Base-by-base conservation (phyloP, 2,797 vertebrate genomes). In the Chaetodon trifasciatus region DNA sequence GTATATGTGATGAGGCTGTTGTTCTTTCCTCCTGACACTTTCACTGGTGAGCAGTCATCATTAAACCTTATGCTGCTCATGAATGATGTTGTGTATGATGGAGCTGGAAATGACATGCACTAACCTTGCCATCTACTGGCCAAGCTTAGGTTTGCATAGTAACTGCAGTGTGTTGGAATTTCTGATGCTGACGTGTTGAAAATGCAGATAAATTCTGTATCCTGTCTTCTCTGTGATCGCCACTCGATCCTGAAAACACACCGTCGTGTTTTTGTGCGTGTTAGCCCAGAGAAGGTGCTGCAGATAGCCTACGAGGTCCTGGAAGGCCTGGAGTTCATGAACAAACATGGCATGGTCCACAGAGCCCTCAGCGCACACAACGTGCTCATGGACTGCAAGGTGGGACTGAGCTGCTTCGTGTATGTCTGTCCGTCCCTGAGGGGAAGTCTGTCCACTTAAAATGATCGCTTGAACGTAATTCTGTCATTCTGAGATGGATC, bases 321-420 rank as follows among this genome's bases (percentile, higher is more conserved):
- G 79, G 96, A 99, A 81, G 98, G 97, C 24, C 94, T 99, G 88
- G 96, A 97, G 1, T 98, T 97, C 47, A 98, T 99, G 96, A 99
- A 99, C 93, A 96, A 95, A 78, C 95, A 98, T 58, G 95, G 96
- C 23, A 96, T 99, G 94, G 97, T 99, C 35, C 98, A 99, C 86
- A 94, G 97, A 82, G 96, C 98, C 1, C 96, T 99, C 28, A 96
- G 94, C 5, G 95, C 96, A 65, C 95, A 96, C 87, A 99, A 98
- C 81, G 95, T 99, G 77, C 96, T 99, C 78, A 86, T 98, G 95
- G 97, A 99, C 90, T 95, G 82, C 89, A 96, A 98, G 97, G 98
- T 99, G 95, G 65, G 49, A 49, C 16, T 57, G 3, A 69, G 17
- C 24, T 70, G 15, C 55, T 73, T 44, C 21, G 12, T n/a, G 9